Conservation (phyloP, 1,140 invertebrate species). For the Rhyzopertha dominica region DNA sequence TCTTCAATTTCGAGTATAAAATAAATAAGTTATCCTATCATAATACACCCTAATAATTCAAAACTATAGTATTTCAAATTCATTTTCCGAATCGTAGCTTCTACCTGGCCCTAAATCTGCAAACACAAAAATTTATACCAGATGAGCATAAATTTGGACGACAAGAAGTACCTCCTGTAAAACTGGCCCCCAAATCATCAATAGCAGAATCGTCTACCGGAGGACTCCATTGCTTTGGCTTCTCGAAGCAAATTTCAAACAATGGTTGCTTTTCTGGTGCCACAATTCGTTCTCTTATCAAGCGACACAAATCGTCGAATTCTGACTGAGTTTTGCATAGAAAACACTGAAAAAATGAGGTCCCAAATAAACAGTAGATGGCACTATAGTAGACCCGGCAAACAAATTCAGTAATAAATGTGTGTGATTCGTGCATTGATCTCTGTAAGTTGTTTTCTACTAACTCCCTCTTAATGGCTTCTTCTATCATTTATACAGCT, state of each 20-base stretch:
- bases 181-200: conserved; percentile 46
- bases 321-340: conserved; percentile 80
- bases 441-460: too few species aligned
- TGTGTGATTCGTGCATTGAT: too few species aligned
- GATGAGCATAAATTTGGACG: conserved; percentile 2
- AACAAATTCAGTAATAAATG: too few species aligned
- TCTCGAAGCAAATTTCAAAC: conserved; percentile 72
- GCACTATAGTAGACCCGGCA: too few species aligned
- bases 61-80: conserved; percentile 51
- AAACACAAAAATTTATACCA: conserved; percentile 14
- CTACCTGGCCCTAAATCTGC: conserved; percentile 19
- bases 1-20: too few species aligned
- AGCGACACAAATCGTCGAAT: conserved; percentile 72
- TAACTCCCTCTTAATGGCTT: too few species aligned
- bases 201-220: conserved; percentile 46
- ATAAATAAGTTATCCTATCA: too few species aligned
- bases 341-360: conserved; percentile 81
- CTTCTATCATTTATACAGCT: too few species aligned
- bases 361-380: too few species aligned
- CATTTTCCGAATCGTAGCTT: conserved; percentile 52
- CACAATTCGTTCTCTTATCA: conserved; percentile 64
- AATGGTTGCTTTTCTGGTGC: conserved; percentile 65
- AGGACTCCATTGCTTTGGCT: conserved; percentile 65
- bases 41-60: too few species aligned
- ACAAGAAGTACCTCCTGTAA: conserved; percentile 43